These are phyloP conservation scores for Tychaedon coryphoeus DNA, from an alignment of 2,113 vertebrate genomes.

Conservation along the genomic window DNA sequence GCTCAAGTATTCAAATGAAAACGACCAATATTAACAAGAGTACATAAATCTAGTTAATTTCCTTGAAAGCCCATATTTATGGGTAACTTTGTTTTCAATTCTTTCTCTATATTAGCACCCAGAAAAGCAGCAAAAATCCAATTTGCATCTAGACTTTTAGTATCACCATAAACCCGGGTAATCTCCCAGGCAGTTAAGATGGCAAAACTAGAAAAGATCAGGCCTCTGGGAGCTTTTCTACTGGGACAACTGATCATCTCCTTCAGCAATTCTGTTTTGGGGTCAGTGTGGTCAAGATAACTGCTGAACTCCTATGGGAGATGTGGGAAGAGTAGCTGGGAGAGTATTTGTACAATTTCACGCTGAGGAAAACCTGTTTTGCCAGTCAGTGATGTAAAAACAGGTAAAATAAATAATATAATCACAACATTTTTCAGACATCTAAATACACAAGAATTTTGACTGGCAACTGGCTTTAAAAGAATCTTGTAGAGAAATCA, in stretches of 20 bases:
- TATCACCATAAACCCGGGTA: not conserved
- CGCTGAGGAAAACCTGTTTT: not conserved
- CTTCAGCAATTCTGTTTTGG: not conserved
- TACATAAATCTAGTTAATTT: conserved; percentile 10
- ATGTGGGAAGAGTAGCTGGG: not conserved
- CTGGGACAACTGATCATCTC: not conserved
- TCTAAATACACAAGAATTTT: not conserved
- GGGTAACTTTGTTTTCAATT: not conserved
- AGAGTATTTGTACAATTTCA: not conserved
- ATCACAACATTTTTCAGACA: not conserved
- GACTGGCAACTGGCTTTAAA: not conserved
- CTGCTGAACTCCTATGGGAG: not conserved
- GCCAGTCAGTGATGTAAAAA: not conserved
- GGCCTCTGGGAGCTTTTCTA: not conserved
- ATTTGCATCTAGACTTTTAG: not conserved
- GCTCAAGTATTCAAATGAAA: conserved; percentile 8
- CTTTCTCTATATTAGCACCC: not conserved
- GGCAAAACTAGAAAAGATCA: not conserved
- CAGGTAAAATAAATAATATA: not conserved
- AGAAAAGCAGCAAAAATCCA: not conserved
- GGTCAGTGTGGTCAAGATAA: not conserved
- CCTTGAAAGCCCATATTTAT: not conserved
- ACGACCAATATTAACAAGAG: not conserved
- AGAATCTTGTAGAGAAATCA: not conserved
- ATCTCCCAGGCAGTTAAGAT: not conserved